phyloP scores from a whole-genome alignment of 2,113 vertebrate species.

The Scomber japonicus region DNA sequence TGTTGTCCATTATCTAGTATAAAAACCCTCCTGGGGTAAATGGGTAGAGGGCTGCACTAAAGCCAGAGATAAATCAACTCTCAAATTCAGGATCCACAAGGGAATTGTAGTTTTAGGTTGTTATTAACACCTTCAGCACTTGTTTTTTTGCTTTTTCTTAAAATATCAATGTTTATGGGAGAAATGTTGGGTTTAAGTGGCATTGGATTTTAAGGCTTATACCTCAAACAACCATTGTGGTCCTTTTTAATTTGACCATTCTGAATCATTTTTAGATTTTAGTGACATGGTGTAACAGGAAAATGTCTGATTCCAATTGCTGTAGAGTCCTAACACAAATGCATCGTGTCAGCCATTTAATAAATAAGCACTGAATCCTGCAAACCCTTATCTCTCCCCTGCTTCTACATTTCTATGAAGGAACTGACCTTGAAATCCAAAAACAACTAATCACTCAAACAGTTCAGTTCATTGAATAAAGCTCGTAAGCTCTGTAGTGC shows the following conservation, averaged over 20 bases:
- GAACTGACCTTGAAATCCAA: conserved; percentile 2
- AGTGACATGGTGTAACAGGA: no score
- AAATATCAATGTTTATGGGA: conserved; percentile 1
- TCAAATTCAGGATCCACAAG: conserved; percentile 42
- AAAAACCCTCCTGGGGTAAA: conserved; percentile 69
- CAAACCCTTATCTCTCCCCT: not conserved
- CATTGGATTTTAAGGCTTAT: not conserved
- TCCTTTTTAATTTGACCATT: no score
- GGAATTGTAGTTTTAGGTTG: conserved; percentile 19
- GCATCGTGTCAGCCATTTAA: not conserved
- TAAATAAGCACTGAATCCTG: not conserved
- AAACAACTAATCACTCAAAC: conserved; percentile 10
- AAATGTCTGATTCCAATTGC: no score
- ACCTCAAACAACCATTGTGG: no score
- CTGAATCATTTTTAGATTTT: no score
- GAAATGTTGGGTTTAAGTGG: conserved; percentile 6
- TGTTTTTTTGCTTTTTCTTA: conserved; percentile 23
- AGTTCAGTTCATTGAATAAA: conserved; percentile 22
- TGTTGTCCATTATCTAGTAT: conserved; percentile 73
- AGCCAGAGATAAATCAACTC: conserved; percentile 58
- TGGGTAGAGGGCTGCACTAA: conserved; percentile 49
- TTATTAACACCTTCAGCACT: conserved; percentile 15
- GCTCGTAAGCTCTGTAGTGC: not conserved
- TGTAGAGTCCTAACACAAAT: not conserved
- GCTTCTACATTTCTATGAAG: not conserved